These are phyloP conservation scores for Tinamus major DNA, from an alignment of 2,797 vertebrate genomes.

Conservation along the genomic window DNA sequence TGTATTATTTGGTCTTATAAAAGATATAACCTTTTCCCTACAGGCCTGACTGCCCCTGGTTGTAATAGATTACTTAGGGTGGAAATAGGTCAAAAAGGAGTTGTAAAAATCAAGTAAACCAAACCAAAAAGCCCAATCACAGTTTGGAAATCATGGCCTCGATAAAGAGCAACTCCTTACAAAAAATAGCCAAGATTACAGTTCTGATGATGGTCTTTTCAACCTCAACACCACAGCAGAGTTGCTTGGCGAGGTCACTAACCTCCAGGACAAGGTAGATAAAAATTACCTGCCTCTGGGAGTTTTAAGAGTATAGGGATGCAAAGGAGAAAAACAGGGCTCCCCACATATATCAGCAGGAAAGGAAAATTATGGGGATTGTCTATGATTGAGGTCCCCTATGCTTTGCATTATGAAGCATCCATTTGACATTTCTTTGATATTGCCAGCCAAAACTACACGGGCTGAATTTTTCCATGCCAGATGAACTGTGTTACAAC, in stretches of 20 bases:
- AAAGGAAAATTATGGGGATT: background rate
- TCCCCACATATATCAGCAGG: accelerated
- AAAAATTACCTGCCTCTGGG: background rate
- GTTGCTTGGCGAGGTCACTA: background rate
- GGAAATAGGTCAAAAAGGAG: slow-evolving; percentile 13
- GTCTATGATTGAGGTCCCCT: background rate
- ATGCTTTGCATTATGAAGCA: background rate
- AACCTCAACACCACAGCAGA: background rate
- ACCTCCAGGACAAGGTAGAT: background rate
- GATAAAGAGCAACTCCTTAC: background rate
- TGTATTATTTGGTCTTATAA: slow-evolving; percentile 48
- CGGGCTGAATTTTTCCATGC: background rate
- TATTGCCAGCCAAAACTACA: background rate
- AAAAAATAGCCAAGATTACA: background rate
- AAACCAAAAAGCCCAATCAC: background rate
- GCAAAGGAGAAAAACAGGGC: background rate
- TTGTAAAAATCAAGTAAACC: slow-evolving; percentile 19
- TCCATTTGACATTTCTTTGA: background rate
- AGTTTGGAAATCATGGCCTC: background rate
- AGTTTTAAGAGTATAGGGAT: background rate
- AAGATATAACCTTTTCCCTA: slow-evolving; percentile 23
- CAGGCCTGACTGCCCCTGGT: background rate
- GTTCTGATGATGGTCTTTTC: background rate
- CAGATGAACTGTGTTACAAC: background rate
- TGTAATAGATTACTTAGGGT: background rate